These are phyloP conservation scores for Acanthosepion pharaonis DNA, from an alignment of 2,888 invertebrate genomes.

Conservation along the genomic window DNA sequence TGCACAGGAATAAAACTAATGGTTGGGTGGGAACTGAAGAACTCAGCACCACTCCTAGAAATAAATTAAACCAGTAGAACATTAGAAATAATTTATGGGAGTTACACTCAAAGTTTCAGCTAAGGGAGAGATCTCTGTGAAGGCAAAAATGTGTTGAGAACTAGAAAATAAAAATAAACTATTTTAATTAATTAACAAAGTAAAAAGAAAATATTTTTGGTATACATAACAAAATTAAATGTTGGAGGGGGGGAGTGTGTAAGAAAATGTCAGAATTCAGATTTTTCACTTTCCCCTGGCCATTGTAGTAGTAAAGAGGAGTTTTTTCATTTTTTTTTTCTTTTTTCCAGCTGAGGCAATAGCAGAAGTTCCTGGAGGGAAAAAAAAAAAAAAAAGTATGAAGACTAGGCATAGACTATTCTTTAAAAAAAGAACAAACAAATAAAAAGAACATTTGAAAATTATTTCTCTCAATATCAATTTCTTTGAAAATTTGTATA, in stretches of 20 bases:
- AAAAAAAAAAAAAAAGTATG: no score
- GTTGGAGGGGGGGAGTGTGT: fast-evolving
- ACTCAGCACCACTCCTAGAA: background rate
- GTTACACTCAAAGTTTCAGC: background rate
- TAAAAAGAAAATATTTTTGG: background rate
- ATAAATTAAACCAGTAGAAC: background rate
- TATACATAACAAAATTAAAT: background rate
- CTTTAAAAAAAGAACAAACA: no score
- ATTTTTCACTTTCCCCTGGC: slow-evolving; percentile 53
- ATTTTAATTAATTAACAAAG: no score
- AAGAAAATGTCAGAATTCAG: background rate
- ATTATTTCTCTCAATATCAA: no score
- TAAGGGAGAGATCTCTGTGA: background rate
- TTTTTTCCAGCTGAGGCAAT: slow-evolving; percentile 56
- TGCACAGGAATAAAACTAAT: background rate
- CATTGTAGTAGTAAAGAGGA: slow-evolving; percentile 69
- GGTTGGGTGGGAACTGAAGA: background rate
- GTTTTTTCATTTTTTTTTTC: slow-evolving; percentile 61
- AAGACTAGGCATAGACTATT: no score
- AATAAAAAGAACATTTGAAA: no score
- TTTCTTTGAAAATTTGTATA: no score
- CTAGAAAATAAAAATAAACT: background rate
- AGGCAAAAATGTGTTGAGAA: background rate
- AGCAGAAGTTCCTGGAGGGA: background rate
- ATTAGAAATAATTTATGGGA: background rate